phyloP scores from a whole-genome alignment of 2,888 invertebrate genomes.

The Caprella mutica region DNA sequence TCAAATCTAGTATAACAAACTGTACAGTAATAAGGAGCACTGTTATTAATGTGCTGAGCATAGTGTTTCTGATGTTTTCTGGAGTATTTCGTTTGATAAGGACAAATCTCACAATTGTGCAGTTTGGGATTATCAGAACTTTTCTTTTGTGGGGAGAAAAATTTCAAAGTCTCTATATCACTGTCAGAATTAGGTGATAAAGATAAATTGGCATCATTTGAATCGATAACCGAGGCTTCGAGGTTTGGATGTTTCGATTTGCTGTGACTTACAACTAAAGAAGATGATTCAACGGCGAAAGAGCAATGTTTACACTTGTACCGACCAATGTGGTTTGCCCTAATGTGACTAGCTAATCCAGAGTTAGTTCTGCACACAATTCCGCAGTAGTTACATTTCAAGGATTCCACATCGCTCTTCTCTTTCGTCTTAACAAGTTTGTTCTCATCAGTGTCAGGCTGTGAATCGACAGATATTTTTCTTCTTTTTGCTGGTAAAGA shows the following conservation, averaged over 20 bases:
- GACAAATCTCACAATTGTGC: too few species aligned
- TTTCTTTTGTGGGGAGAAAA: too few species aligned
- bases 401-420: neutral
- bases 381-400: slow-evolving; percentile 22
- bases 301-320: slow-evolving; percentile 30
- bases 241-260: slow-evolving; percentile 22
- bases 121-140: too few species aligned
- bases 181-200: neutral
- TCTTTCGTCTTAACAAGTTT: too few species aligned
- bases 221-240: neutral
- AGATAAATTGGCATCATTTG: slow-evolving; percentile 3
- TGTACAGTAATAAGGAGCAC: slow-evolving; percentile 19
- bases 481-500: too few species aligned
- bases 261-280: slow-evolving; percentile 24
- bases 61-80: too few species aligned
- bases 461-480: too few species aligned
- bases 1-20: slow-evolving; percentile 25
- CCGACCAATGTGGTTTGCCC: slow-evolving; percentile 8
- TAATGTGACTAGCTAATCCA: slow-evolving; percentile 29
- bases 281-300: slow-evolving; percentile 24
- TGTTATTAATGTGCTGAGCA: too few species aligned
- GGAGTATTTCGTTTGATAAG: too few species aligned
- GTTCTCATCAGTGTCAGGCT: too few species aligned
- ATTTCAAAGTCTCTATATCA: neutral
- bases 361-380: slow-evolving; percentile 25